phyloP scores from a whole-genome alignment of 64 coral and sea anemone species.

The Stichodactyla helianthus region DNA sequence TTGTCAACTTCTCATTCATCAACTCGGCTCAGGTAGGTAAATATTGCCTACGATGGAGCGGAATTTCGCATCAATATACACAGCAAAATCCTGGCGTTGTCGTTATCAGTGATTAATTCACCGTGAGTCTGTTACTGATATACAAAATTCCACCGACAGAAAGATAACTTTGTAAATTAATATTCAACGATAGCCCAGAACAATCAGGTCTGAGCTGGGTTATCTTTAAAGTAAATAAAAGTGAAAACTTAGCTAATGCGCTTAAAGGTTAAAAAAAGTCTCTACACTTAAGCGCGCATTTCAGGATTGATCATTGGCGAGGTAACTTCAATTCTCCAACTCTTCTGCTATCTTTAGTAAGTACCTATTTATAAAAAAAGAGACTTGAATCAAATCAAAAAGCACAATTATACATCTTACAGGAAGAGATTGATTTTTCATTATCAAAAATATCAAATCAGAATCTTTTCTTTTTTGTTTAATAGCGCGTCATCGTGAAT shows the following conservation, averaged over 20 bases:
- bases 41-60: neutral
- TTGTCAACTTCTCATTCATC: neutral
- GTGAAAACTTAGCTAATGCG: neutral
- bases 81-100: too few species aligned
- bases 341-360: neutral
- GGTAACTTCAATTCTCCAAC: neutral
- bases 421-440: neutral
- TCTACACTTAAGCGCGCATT: neutral
- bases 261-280: slow-evolving; percentile 9
- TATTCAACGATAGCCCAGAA: slow-evolving; percentile 1
- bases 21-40: neutral
- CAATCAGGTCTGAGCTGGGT: neutral
- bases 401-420: neutral
- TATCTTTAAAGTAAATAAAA: slow-evolving; percentile 15
- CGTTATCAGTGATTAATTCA: neutral
- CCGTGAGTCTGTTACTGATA: neutral
- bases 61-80: neutral
- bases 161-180: slow-evolving; percentile 16
- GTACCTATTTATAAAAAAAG: neutral
- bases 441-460: too few species aligned
- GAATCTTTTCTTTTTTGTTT: too few species aligned
- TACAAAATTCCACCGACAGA: neutral
- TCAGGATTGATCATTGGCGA: neutral
- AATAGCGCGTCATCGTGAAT: too few species aligned
- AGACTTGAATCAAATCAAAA: neutral